Conservation (phyloP, 1,140 invertebrate genomes). For the Eupristina koningsbergeri region DNA sequence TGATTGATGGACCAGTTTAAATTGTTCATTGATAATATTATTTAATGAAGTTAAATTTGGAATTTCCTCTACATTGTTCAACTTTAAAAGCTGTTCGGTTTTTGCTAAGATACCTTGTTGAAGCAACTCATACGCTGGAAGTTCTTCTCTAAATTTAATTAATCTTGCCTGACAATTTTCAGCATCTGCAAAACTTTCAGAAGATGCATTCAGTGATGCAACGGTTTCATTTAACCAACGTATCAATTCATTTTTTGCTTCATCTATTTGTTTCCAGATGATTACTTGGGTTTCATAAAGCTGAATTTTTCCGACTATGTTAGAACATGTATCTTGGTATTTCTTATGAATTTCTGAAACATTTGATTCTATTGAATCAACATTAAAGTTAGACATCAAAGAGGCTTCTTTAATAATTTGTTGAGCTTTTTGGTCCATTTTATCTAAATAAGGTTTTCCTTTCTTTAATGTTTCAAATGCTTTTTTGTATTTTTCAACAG, state of each 20-base stretch:
- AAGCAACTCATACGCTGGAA: constrained; percentile 83
- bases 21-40: constrained; percentile 83
- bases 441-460: constrained; percentile 82
- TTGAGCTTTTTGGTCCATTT: constrained; percentile 82
- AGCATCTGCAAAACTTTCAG: constrained; percentile 84
- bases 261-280: constrained; percentile 93
- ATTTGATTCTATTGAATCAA: constrained; percentile 77
- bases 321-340: constrained; percentile 84
- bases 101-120: constrained; percentile 85
- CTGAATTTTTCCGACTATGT: constrained; percentile 81
- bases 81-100: constrained; percentile 84
- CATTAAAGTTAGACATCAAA: constrained; percentile 83
- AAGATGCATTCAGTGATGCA: constrained; percentile 81
- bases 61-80: constrained; percentile 83
- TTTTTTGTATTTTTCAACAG: constrained; percentile 83
- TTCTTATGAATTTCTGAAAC: constrained; percentile 77
- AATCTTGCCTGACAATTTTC: constrained; percentile 85
- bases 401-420: constrained; percentile 82
- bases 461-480: constrained; percentile 82
- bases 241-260: constrained; percentile 85
- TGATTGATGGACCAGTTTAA: constrained; percentile 81
- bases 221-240: constrained; percentile 89
- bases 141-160: constrained; percentile 88
- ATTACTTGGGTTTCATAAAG: constrained; percentile 89
- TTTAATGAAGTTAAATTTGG: constrained; percentile 81